Evolutionary conservation across 23 tunicate genomes (phyloP).

Genomic region (Aplidium turbinatum): DNA sequence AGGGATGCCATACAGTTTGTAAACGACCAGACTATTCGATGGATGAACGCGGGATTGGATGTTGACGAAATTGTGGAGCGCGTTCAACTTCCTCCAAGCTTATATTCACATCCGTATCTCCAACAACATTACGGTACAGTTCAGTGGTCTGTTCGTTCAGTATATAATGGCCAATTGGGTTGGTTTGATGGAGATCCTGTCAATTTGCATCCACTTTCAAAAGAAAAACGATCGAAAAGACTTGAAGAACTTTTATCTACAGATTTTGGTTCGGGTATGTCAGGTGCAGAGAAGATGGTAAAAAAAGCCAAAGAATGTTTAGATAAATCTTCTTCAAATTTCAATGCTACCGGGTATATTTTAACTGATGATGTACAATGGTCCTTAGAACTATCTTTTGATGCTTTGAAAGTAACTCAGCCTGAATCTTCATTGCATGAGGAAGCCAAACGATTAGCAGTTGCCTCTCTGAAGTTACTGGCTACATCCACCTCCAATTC

Average conservation of each 20-base stretch:
- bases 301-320: conserved; percentile 23
- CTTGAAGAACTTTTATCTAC: conserved; percentile 14
- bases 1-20: conserved; percentile 85
- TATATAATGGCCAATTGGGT: conserved; percentile 47
- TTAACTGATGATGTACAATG: conserved; percentile 56
- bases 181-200: conserved; percentile 83
- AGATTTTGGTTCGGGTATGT: background rate
- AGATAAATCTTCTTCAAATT: conserved; percentile 19
- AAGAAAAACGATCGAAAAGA: conserved; percentile 30
- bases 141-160: conserved; percentile 79
- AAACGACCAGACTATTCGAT: conserved; percentile 80
- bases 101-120: conserved; percentile 67
- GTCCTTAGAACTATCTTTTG: conserved; percentile 64
- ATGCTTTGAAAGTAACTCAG: conserved; percentile 15
- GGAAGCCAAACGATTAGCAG: conserved; percentile 30
- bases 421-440: background rate
- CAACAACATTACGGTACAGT: conserved; percentile 85
- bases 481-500: conserved; percentile 29
- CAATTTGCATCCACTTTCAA: conserved; percentile 49
- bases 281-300: conserved; percentile 38
- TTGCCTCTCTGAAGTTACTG: conserved; percentile 37
- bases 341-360: conserved; percentile 26
- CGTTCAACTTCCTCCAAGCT: conserved; percentile 58
- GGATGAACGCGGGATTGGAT: conserved; percentile 31
- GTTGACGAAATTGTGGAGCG: conserved; percentile 65